Evolutionary conservation across 2,888 invertebrate species (phyloP).

Genomic region (Cataglyphis rosenhaueri): DNA sequence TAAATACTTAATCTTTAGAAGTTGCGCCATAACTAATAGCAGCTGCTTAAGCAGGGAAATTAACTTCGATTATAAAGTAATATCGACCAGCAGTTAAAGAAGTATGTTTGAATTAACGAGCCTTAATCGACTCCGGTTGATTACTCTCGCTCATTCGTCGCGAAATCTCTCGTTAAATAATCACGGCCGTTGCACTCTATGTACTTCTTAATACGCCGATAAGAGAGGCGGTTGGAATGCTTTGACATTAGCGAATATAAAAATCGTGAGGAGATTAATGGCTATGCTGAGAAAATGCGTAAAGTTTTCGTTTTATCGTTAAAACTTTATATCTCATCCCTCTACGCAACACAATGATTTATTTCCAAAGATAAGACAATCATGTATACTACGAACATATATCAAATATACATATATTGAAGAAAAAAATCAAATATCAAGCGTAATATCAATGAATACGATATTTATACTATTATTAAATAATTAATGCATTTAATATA

Average conservation of each 20-base stretch:
- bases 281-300: background rate
- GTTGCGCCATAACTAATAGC: constrained; percentile 5
- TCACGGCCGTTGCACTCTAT: background rate
- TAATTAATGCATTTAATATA: too few species aligned
- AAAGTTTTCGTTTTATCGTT: background rate
- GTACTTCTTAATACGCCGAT: background rate
- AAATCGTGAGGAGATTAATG: constrained; percentile 28
- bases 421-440: too few species aligned
- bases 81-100: constrained; percentile 30
- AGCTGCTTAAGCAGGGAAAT: constrained; percentile 6
- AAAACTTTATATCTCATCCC: constrained; percentile 20
- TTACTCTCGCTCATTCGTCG: constrained; percentile 19
- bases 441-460: background rate
- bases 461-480: too few species aligned
- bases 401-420: background rate
- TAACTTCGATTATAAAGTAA: constrained; percentile 39
- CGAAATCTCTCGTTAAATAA: background rate
- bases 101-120: constrained; percentile 45
- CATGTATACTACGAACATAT: background rate
- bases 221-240: background rate
- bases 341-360: background rate
- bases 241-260: background rate
- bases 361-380: background rate
- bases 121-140: background rate
- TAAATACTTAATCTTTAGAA: constrained; percentile 35